phyloP scores from a whole-genome alignment of 2,113 vertebrate species.

The Paramisgurnus dabryanus region DNA sequence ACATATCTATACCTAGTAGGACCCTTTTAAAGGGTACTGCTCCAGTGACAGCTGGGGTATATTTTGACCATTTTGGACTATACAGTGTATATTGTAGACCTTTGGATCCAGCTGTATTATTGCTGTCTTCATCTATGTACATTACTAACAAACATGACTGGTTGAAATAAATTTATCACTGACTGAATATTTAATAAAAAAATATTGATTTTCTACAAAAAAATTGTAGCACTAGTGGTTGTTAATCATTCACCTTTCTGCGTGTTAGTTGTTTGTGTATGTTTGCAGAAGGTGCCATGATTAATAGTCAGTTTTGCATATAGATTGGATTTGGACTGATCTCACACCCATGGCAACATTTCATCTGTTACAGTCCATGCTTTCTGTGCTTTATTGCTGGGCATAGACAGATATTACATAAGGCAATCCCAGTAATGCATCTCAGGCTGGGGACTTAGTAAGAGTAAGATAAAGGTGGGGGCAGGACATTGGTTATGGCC shows the following conservation, averaged over 20 bases:
- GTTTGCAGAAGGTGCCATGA: constrained; percentile 38
- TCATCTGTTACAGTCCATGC: constrained; percentile 41
- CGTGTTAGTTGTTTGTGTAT: constrained; percentile 36
- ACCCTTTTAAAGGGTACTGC: too few relatives aligned
- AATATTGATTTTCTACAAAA: constrained; percentile 23
- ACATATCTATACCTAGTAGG: too few relatives aligned
- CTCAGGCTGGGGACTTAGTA: constrained; percentile 42
- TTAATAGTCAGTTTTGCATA: constrained; percentile 55
- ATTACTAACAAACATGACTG: not conserved
- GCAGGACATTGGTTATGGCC: constrained; percentile 31
- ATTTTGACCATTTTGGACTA: too few relatives aligned
- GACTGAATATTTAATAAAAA: not conserved
- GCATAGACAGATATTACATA: constrained; percentile 52
- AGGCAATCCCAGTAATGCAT: constrained; percentile 51
- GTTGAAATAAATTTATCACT: not conserved
- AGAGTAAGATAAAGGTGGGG: constrained; percentile 34
- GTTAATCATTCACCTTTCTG: not conserved
- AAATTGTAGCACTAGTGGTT: not conserved
- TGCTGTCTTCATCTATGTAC: not conserved
- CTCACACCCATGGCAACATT: constrained; percentile 33
- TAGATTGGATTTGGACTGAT: constrained; percentile 53
- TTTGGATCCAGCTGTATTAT: not conserved
- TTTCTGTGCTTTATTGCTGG: constrained; percentile 45
- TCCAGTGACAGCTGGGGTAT: too few relatives aligned
- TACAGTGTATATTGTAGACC: too few relatives aligned